Evolutionary conservation across 1,140 invertebrate species (phyloP), one percentile per base, ranked within the genome.

Genomic region (Ips typographus): DNA sequence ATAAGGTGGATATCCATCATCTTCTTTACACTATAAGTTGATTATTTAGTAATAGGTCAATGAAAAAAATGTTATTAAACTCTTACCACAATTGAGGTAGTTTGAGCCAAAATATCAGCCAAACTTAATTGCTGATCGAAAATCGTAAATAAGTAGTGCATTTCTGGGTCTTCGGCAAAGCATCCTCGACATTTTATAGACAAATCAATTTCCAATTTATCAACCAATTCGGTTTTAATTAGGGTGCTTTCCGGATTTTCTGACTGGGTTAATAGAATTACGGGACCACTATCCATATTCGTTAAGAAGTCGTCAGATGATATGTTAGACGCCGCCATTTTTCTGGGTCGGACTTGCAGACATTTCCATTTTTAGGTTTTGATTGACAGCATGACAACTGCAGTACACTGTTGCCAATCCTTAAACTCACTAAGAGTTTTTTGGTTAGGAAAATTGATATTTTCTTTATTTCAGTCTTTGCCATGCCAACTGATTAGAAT

Each of bases 1-100:
- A 52, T 72, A 73, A 22, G 72, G 72, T 1, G 75, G 73, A 49
- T 75, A 72, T 40, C 65, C 62, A 62, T 75, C 73, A 65, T 72
- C 66, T 67, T 71, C 60, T 40, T 70, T 36, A 22, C 74, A 63
- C 75, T 75, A 64, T n/a, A 72, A 69, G 61, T 40, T 42, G 37
- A 36, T 4, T 2, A 5, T 4, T 37, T 36, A 65, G 39, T 40
- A 58, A 39, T 41, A 6, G 40, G 39, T 43, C 22, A 22, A 0
- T 22, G 22, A 22, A 22, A 22, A 22, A 22, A 22, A 22, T 22
- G 22, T 22, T 22, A 22, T 0, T 22, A 0, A 22, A 22, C 22
- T 22, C 60, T 69, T 57, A 69, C 67, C 51, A 36, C 52, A 56
- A 61, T 42, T 40, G 49, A 8, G n/a, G 60, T 63, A 2, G 67